A percentile compares a stretch with the other conserved stretches of the same genome.
Conservation (phyloP, 2,797 vertebrate genomes). For the Phrynocephalus guinanensis region DNA sequence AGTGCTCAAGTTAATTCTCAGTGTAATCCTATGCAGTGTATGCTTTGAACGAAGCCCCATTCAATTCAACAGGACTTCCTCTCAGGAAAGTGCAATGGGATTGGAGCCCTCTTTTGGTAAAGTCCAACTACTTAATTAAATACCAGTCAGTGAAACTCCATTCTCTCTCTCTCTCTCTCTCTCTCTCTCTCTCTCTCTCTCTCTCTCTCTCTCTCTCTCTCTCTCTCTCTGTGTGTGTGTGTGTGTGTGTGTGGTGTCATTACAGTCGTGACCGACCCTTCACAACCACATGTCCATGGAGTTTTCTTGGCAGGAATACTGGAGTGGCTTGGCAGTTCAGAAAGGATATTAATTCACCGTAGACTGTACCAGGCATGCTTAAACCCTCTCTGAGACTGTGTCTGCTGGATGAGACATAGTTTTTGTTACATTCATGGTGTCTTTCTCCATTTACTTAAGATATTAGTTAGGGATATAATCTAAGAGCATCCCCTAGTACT, state of each 20-base stretch:
- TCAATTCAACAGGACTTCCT: not conserved
- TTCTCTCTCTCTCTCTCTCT: no score
- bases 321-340: not conserved
- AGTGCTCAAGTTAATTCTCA: constrained; percentile 70
- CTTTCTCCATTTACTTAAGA: constrained; percentile 7
- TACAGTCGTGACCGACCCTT: no score
- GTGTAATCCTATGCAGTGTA: not conserved
- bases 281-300: no score
- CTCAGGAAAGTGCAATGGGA: not conserved
- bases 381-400: not conserved
- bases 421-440: not conserved
- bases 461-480: not conserved
- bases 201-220: no score
- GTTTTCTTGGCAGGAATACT: no score
- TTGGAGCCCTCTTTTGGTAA: constrained; percentile 74
- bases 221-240: no score
- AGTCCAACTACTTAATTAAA: constrained; percentile 79
- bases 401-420: not conserved
- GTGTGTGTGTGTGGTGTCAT: no score
- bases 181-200: no score
- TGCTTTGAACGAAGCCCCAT: not conserved
- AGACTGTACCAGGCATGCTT: constrained; percentile 24
- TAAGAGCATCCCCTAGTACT: not conserved
- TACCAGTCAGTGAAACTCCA: constrained; percentile 51
- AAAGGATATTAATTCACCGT: constrained; percentile 55